phyloP scores from a whole-genome alignment of 2,797 vertebrate species.

The Graptemys geographica region DNA sequence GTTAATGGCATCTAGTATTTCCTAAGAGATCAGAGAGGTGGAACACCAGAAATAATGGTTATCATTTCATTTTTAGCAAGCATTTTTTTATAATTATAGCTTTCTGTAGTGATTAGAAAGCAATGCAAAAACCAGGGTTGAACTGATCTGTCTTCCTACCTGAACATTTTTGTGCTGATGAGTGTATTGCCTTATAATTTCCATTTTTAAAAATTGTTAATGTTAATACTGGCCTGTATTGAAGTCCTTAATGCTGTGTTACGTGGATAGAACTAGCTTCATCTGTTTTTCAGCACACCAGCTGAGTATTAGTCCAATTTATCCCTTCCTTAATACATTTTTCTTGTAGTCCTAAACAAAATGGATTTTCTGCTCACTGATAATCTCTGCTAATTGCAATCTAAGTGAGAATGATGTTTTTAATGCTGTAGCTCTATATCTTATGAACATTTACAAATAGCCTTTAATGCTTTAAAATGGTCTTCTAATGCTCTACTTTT shows the following conservation, averaged over 20 bases:
- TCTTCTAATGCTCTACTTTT: not conserved
- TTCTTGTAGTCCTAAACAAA: not conserved
- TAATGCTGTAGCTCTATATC: not conserved
- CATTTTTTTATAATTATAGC: not conserved
- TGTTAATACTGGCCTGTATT: not conserved
- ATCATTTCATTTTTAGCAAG: not conserved
- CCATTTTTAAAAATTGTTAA: not conserved
- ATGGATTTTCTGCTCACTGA: not conserved
- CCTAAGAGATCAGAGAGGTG: not conserved
- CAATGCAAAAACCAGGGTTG: not conserved
- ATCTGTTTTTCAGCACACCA: not conserved
- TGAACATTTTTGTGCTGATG: not conserved
- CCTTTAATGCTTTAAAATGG: slow-evolving; percentile 1
- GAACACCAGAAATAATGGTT: not conserved
- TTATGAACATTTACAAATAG: not conserved
- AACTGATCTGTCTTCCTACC: not conserved
- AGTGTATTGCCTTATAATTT: not conserved
- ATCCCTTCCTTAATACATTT: not conserved
- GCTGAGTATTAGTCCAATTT: not conserved
- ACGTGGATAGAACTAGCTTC: not conserved
- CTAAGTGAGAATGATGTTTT: not conserved
- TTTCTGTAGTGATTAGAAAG: slow-evolving; percentile 16
- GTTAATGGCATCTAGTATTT: not conserved
- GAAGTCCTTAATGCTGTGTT: not conserved
- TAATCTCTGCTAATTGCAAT: not conserved